Evolutionary conservation across 2,888 invertebrate genomes (phyloP), one percentile per base, ranked within the genome.

Genomic region (Hemicrepidius hirtus): DNA sequence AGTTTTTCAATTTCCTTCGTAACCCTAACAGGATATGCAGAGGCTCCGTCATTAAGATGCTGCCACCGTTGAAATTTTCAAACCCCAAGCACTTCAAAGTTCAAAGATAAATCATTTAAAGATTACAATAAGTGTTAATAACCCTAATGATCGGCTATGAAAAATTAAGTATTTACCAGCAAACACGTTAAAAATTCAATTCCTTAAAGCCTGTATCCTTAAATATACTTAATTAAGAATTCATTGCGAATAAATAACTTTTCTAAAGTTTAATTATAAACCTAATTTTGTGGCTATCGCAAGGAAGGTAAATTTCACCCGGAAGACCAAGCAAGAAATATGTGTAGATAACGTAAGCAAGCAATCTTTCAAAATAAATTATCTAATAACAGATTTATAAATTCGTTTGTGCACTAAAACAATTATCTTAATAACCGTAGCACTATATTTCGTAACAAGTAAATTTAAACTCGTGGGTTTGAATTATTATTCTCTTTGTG

Each of bases 151-250:
- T 4, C 32, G 20, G 35, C 13, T 32, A 65, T 50, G 40, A 50
- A 65, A 65, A 53, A 46, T 21, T 63, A 63, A 63, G 21, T 21
- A 21, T 20, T 24, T 16, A 3, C 2, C 3, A 10, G 35, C 32
- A 20, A 40, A 6, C 10, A 6, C 13, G 37, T 40, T 7, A 59
- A 37, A 59, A 59, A 59, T 59, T 59, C 20, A 59, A 59, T 21
- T 37, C 6, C 10, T 18, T 37, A 18, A 10, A 32, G 32, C 18
- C 57, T n/a, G 16, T 53, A 24, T 28, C 1, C 5, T 6, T 28
- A 62, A 62, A 62, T 62, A 44, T 44, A 16, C 6, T 44, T 60
- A 41, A 44, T 44, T 62, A 41, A 18, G 62, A 62, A 62, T 64
- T 64, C 32, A 35, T 50, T 7, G 18, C 49, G 35, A 64, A 64